Conservation (phyloP, 1,140 invertebrate genomes). For the Thaumatotibia leucotreta region DNA sequence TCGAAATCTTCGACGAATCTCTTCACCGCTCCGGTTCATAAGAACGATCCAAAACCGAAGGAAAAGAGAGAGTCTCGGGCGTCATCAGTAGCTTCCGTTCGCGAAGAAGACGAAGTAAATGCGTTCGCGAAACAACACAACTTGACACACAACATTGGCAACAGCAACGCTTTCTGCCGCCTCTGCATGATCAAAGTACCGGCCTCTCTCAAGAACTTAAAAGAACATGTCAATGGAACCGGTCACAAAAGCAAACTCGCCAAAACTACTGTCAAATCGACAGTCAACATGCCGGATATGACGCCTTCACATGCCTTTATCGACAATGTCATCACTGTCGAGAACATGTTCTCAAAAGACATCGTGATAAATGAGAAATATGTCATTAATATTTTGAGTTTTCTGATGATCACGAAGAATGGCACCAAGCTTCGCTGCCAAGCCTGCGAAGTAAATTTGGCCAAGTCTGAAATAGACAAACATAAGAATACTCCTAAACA, state of each 20-base stretch:
- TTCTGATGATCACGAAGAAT: not conserved
- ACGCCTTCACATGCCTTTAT: not conserved
- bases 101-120: slow-evolving; percentile 1
- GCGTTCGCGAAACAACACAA: not conserved
- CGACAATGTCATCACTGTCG: not conserved
- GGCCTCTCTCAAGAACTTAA: not conserved
- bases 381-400: not conserved
- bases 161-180: not conserved
- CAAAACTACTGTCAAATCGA: not conserved
- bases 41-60: not conserved
- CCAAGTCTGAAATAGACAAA: not conserved
- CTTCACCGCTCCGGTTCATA: not conserved
- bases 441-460: slow-evolving; percentile 18
- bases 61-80: not conserved
- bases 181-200: not conserved
- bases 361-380: not conserved
- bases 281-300: not conserved
- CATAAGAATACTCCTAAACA: slow-evolving; percentile 18
- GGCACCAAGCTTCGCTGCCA: not conserved
- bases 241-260: not conserved
- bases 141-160: not conserved
- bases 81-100: not conserved
- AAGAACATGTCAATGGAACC: not conserved
- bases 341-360: not conserved
- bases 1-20: not conserved